Evolutionary conservation across 2,888 invertebrate genomes (phyloP).

Genomic region (Mesorhabditis spiculigera): DNA sequence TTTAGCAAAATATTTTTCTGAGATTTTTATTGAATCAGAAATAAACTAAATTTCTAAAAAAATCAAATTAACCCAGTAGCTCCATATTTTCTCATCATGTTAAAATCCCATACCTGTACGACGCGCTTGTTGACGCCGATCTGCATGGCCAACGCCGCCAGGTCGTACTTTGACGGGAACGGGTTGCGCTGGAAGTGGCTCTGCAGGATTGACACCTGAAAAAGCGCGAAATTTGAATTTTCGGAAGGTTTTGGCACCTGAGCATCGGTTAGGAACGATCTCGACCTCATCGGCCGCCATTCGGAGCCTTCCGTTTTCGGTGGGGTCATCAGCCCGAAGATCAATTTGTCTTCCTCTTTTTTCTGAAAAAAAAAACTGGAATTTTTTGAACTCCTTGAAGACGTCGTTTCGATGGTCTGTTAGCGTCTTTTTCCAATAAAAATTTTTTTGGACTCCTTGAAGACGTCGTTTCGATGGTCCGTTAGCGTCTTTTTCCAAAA

Average conservation of each 20-base stretch:
- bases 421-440: no score
- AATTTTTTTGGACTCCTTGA: no score
- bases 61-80: no score
- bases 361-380: no score
- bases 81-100: no score
- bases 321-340: neutral
- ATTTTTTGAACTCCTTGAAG: no score
- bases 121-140: conserved; percentile 72
- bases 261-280: conserved; percentile 89
- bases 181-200: conserved; percentile 85
- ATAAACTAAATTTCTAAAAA: no score
- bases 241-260: conserved; percentile 73
- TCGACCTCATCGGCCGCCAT: conserved; percentile 65
- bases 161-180: conserved; percentile 87
- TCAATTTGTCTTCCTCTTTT: no score
- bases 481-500: no score
- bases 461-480: no score
- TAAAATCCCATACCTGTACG: conserved; percentile 61
- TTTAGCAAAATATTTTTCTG: neutral
- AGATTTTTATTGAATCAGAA: no score
- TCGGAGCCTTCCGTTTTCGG: conserved; percentile 20
- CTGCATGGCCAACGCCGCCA: conserved; percentile 79
- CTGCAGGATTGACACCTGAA: conserved; percentile 74
- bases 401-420: no score
- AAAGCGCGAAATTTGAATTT: neutral